Conservation (phyloP, 2,888 invertebrate species). For the Eudemis profundana region DNA sequence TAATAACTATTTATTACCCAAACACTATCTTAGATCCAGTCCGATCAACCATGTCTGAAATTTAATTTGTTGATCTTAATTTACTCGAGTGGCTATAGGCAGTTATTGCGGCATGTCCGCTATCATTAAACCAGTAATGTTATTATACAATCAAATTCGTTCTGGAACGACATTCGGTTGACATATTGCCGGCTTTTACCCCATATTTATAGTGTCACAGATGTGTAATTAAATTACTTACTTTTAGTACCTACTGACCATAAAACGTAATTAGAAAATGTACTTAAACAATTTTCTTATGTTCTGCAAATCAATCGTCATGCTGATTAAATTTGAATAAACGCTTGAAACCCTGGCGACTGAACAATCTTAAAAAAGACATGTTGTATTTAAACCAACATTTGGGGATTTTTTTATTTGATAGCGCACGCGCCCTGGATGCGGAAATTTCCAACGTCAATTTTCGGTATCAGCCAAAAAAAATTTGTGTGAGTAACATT, state of each 20-base stretch:
- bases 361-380: too few species aligned
- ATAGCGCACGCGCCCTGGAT: too few species aligned
- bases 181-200: constrained; percentile 24
- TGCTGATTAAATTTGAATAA: too few species aligned
- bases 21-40: constrained; percentile 39
- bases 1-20: constrained; percentile 35
- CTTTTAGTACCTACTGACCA: neutral
- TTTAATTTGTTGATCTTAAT: constrained; percentile 54
- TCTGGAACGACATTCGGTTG: constrained; percentile 30
- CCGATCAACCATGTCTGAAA: constrained; percentile 47
- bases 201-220: constrained; percentile 4
- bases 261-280: neutral
- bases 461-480: too few species aligned
- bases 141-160: constrained; percentile 36
- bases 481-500: too few species aligned
- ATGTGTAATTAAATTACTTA: neutral
- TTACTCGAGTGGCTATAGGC: constrained; percentile 50
- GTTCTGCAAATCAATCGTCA: too few species aligned
- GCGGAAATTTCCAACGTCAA: too few species aligned
- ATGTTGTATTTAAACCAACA: too few species aligned
- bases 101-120: constrained; percentile 38
- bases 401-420: too few species aligned
- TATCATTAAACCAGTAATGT: constrained; percentile 34
- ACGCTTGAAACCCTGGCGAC: too few species aligned
- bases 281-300: too few species aligned